phyloP scores from a whole-genome alignment of 2,113 vertebrate genomes.

The Gopherus evgoodei region DNA sequence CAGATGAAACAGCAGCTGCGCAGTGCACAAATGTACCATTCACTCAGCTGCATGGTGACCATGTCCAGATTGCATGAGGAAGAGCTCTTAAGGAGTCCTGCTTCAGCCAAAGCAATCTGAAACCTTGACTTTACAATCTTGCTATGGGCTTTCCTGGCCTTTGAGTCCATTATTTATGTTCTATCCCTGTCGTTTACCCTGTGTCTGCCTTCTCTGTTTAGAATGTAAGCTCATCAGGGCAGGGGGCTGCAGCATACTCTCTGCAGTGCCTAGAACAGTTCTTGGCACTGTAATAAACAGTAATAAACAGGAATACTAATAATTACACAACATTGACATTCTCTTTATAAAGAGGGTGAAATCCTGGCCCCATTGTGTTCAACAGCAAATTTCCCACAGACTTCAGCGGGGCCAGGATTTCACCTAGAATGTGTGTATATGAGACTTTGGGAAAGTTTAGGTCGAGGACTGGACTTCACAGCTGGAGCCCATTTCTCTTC shows the following conservation, averaged over 20 bases:
- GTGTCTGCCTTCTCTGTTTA: neutral
- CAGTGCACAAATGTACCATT: neutral
- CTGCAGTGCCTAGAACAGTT: neutral
- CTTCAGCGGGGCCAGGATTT: neutral
- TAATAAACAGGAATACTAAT: neutral
- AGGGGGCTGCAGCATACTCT: neutral
- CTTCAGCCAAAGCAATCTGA: neutral
- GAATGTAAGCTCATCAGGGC: neutral
- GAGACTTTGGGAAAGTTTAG: neutral
- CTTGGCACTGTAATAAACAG: too few species aligned
- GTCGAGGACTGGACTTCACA: neutral
- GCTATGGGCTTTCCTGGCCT: neutral
- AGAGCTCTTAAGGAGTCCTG: neutral
- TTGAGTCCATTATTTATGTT: neutral
- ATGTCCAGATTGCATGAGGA: neutral
- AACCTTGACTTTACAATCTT: neutral
- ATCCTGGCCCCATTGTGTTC: neutral
- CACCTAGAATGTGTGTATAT: neutral
- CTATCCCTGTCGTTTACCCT: neutral
- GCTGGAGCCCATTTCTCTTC: neutral
- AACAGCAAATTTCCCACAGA: neutral
- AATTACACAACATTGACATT: neutral
- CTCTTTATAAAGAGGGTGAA: neutral
- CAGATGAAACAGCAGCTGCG: neutral
- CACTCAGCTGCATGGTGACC: neutral